phyloP scores from a whole-genome alignment of 2,797 vertebrate species.

The Alauda arvensis region DNA sequence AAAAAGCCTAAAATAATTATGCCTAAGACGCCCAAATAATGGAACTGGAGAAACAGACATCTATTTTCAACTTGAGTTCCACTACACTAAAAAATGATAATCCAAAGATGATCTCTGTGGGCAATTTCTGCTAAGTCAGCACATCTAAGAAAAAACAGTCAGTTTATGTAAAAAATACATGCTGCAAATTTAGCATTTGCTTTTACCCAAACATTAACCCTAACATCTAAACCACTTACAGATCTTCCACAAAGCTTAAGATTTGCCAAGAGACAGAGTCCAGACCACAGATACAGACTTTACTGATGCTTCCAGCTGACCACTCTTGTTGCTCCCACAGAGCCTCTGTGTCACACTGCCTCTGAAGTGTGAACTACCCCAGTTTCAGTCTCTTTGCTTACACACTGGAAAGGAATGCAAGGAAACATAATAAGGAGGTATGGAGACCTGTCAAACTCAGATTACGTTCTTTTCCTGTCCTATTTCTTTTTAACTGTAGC shows the following conservation, averaged over 20 bases:
- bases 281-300: neutral
- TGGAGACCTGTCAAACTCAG: neutral
- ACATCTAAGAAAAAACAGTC: neutral
- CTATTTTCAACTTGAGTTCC: neutral
- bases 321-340: neutral
- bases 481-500: neutral
- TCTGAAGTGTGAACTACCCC: neutral
- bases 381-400: neutral
- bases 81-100: neutral
- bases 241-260: neutral
- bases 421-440: neutral
- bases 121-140: neutral
- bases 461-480: neutral
- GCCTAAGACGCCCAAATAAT: neutral
- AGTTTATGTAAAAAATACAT: neutral
- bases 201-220: neutral
- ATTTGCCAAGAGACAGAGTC: neutral
- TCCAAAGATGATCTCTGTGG: neutral
- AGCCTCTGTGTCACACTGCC: neutral
- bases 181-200: neutral
- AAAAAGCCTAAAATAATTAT: neutral
- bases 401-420: neutral
- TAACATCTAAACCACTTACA: neutral
- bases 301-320: neutral
- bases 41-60: neutral